Evolutionary conservation across 2,797 vertebrate species (phyloP).

Genomic region (Eurystomus glaucurus): DNA sequence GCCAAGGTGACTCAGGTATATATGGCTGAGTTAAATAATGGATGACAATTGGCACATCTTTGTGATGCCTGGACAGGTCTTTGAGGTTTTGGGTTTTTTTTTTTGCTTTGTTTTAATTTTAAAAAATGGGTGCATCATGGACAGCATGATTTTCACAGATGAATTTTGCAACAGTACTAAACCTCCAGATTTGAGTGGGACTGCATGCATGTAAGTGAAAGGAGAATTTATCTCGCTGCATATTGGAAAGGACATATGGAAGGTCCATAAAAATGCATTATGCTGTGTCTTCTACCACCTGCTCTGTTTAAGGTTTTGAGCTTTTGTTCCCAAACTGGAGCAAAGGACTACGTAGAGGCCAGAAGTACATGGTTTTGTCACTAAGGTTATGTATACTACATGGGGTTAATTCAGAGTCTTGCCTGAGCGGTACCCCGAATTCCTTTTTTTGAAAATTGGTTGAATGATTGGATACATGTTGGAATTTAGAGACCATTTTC

Average conservation of each 20-base stretch:
- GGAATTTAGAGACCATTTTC: not conserved
- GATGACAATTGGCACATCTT: not conserved
- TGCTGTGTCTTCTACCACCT: constrained; percentile 29
- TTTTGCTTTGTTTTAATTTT: not conserved
- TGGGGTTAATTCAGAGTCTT: not conserved
- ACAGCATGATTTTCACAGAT: not conserved
- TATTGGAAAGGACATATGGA: not conserved
- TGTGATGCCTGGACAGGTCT: not conserved
- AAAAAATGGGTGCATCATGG: not conserved
- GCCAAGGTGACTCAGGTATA: not conserved
- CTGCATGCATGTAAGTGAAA: not conserved
- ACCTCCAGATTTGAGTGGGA: not conserved
- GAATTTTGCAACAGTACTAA: not conserved
- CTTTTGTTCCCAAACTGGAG: not conserved
- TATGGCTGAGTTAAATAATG: not conserved
- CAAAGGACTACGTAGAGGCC: not conserved
- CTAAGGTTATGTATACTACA: not conserved
- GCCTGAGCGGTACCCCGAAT: not conserved
- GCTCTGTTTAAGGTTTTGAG: not conserved
- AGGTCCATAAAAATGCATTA: constrained; percentile 26
- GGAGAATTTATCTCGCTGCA: not conserved
- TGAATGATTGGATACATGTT: not conserved
- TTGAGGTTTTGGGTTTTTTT: not conserved
- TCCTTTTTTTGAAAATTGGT: not conserved
- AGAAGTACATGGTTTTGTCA: not conserved